These are phyloP conservation scores for Phenganax marumi DNA, from an alignment of 92 coral and sea anemone genomes.

Conservation along the genomic window DNA sequence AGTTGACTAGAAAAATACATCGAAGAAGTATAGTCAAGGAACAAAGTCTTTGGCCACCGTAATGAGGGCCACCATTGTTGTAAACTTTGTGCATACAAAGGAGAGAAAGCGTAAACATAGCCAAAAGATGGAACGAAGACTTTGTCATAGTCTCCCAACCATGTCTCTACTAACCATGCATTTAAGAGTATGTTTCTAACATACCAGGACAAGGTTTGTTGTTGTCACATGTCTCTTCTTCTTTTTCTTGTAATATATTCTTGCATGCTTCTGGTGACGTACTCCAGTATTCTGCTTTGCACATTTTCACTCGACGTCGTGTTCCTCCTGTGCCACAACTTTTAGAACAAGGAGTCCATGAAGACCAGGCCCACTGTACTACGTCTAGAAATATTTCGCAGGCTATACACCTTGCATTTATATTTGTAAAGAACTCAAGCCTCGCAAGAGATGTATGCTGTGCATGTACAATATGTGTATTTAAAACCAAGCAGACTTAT, in stretches of 20 bases:
- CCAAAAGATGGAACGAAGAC: neutral
- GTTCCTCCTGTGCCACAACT: conserved; percentile 21
- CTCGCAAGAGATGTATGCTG: too few species aligned
- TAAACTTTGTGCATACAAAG: too few species aligned
- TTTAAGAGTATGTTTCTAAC: neutral
- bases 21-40: too few species aligned
- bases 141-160: neutral
- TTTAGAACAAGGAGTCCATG: conserved; percentile 24
- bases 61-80: neutral
- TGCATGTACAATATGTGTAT: too few species aligned
- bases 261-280: neutral
- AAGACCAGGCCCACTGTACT: neutral
- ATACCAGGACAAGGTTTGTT: conserved; percentile 23
- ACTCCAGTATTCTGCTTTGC: neutral
- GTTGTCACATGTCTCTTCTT: conserved; percentile 15
- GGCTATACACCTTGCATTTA: too few species aligned
- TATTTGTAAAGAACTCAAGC: too few species aligned
- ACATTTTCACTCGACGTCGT: conserved; percentile 23
- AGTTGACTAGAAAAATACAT: neutral
- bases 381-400: neutral
- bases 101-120: neutral
- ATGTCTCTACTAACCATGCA: neutral
- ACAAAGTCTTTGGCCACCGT: neutral
- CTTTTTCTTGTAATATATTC: neutral
- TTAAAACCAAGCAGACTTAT: too few species aligned